Evolutionary conservation across 2,113 vertebrate genomes (phyloP).

Genomic region (Rostratula benghalensis): DNA sequence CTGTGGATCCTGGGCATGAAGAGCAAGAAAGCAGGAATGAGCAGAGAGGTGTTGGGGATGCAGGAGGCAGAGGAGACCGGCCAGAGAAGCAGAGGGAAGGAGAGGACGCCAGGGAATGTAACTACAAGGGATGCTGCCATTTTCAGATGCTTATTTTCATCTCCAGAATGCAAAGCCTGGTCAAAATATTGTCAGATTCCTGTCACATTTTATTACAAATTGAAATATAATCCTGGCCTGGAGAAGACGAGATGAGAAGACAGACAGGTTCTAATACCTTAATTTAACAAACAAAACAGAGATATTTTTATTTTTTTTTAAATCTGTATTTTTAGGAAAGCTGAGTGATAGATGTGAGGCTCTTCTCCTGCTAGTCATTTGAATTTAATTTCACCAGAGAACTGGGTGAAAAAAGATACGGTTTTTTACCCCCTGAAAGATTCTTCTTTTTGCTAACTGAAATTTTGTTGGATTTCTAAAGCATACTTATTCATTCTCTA

Average conservation of each 20-base stretch:
- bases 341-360: not conserved
- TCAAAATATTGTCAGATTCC: constrained; percentile 60
- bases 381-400: not conserved
- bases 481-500: not conserved
- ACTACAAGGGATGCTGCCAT: not conserved
- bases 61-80: not conserved
- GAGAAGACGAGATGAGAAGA: constrained; percentile 23
- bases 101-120: not conserved
- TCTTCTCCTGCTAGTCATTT: not conserved
- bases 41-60: not conserved
- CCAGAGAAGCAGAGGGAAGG: not conserved
- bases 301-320: not conserved
- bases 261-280: constrained; percentile 29
- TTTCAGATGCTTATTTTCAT: constrained; percentile 15
- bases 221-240: constrained; percentile 50
- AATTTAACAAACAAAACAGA: constrained; percentile 21
- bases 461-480: not conserved
- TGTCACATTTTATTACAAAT: constrained; percentile 47
- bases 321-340: not conserved
- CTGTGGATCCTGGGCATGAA: not conserved
- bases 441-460: not conserved
- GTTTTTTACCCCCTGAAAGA: not conserved
- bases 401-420: not conserved
- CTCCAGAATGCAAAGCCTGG: constrained; percentile 1
- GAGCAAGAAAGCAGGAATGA: not conserved